Base-by-base conservation (phyloP, 2,113 vertebrate species). In the Rousettus leschenaultii region DNA sequence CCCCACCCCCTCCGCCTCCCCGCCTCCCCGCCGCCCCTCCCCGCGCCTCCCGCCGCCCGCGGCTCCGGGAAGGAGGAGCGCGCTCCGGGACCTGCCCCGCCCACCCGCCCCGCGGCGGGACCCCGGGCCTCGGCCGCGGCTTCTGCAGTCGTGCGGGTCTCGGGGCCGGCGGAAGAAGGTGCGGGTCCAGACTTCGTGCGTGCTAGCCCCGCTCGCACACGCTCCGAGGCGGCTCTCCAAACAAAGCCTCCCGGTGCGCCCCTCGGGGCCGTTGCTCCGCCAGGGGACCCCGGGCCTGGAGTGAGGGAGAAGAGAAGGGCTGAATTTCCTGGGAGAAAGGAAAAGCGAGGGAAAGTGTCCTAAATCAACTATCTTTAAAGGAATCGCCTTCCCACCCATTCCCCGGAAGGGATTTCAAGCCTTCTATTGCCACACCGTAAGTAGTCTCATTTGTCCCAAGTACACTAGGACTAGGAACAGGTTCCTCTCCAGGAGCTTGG, bases 231-330 rank as follows among this genome's bases (percentile, higher is more conserved):
- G 22, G 48, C 43, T 28, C 55, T 38, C 6, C 74, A 53, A 73
- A 96, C 95, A 96, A 95, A 96, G 94, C 95, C 22, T 2, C 55
- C 48, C 85, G 1, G 66, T 7, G 57, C 68, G 30, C 43, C 35
- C 61, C 16, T 24, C 8, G 68, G 48, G 30, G 19, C 45, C 28
- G 68, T 53, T 51, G 0, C 10, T 18, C n/a, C 9, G 33, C 48
- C 19, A 0, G 5, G 13, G 28, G n/a, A 45, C n/a, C 21, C 61
- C 0, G 16, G 10, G 40, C 82, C 28, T 19, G 40, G 19, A 5
- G 16, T 4, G 24, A 5, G 53, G 28, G 9, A 21, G 28, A 3
- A 2, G 35, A 30, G 75, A 21, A 3, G 43, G 16, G 3, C 5
- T 53, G 51, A 51, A 2, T 59, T 78, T 82, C 43, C 79, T 6